These are phyloP conservation scores for Apostichopus japonicus DNA, from an alignment of 35 echinoderm and acorn worm species.

Conservation along the genomic window DNA sequence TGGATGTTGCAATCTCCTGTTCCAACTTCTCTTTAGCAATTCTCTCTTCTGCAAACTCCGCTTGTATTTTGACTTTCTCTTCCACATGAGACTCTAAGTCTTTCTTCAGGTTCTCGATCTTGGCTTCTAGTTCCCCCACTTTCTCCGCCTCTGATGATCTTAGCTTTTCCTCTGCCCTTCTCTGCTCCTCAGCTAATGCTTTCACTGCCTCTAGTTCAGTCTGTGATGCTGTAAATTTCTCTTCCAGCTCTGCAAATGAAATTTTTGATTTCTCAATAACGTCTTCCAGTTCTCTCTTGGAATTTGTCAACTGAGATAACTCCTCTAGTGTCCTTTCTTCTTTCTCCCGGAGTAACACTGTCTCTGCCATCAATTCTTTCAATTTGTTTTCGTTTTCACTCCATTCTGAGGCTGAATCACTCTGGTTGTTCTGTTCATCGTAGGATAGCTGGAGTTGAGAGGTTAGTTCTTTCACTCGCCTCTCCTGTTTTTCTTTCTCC, in stretches of 20 bases:
- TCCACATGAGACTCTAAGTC: background rate
- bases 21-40: background rate
- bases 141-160: background rate
- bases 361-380: background rate
- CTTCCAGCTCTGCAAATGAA: background rate
- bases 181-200: background rate
- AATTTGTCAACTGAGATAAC: background rate
- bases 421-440: background rate
- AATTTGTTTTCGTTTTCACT: background rate
- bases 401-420: background rate
- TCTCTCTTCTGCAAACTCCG: background rate
- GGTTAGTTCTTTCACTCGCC: background rate
- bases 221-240: background rate
- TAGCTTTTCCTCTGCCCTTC: background rate
- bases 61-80: background rate
- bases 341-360: background rate
- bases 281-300: background rate
- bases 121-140: background rate
- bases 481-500: slow-evolving; percentile 17
- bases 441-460: slow-evolving; percentile 14
- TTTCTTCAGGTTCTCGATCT: slow-evolving; percentile 10
- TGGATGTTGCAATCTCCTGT: background rate
- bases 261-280: background rate
- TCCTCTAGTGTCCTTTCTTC: background rate
- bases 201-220: background rate